A percentile compares a stretch with the other conserved stretches of the same genome.
phyloP scores from a whole-genome alignment of 1,140 invertebrate genomes.

The Carcinoscorpius rotundicauda region DNA sequence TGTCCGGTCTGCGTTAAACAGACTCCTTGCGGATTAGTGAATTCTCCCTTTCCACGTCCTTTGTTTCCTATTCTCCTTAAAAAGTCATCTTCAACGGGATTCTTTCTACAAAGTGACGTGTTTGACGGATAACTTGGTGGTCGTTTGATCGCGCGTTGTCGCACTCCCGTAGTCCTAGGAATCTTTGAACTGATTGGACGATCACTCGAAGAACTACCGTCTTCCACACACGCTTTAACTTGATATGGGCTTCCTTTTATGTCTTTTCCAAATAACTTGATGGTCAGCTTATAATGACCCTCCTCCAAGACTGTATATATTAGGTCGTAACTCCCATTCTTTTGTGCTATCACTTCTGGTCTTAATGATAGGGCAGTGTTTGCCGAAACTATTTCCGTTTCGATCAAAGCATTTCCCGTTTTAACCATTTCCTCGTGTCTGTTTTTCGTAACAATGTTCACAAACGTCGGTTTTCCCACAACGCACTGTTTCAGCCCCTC shows the following conservation, averaged over 20 bases:
- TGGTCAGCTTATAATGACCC: constrained; percentile 33
- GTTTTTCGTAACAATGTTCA: constrained; percentile 35
- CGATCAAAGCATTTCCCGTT: constrained; percentile 24
- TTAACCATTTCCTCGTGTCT: constrained; percentile 31
- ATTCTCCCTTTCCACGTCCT: constrained; percentile 42
- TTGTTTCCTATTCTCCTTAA: constrained; percentile 37
- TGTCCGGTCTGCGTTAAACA: constrained; percentile 31
- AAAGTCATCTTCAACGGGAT: constrained; percentile 39
- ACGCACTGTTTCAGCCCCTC: constrained; percentile 33
- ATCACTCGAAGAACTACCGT: constrained; percentile 22
- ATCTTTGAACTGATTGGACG: constrained; percentile 20
- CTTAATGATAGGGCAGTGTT: constrained; percentile 16
- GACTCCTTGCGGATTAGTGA: constrained; percentile 45
- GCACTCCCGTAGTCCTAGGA: constrained; percentile 16
- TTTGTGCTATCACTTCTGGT: constrained; percentile 33
- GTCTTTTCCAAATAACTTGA: constrained; percentile 36
- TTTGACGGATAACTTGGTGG: constrained; percentile 33
- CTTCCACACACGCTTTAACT: constrained; percentile 14
- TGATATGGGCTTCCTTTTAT: constrained; percentile 38
- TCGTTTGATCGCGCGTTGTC: constrained; percentile 31
- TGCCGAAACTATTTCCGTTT: constrained; percentile 16
- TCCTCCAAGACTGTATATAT: constrained; percentile 31
- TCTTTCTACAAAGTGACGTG: constrained; percentile 33
- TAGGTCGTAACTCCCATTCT: constrained; percentile 39
- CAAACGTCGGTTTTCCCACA: constrained; percentile 27